Conservation (phyloP, 2,113 vertebrate genomes). For the Campylomormyrus numenius region DNA sequence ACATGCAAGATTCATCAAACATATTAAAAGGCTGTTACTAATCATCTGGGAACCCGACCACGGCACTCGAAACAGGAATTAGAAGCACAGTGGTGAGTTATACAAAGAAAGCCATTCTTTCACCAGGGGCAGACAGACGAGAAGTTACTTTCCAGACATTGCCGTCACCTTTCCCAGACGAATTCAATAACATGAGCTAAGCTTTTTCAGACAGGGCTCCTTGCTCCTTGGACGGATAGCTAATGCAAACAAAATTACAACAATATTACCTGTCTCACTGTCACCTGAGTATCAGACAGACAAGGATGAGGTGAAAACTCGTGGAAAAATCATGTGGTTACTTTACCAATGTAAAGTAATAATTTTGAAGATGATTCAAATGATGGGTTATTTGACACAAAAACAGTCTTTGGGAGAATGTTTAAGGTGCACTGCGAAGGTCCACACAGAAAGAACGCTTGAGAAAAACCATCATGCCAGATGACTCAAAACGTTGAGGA, state of each 20-base stretch:
- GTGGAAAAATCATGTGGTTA: neutral
- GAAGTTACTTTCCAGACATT: constrained; percentile 5
- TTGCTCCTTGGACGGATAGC: neutral
- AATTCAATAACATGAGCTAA: neutral
- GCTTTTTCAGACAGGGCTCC: neutral
- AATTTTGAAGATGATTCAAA: neutral
- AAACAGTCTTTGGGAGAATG: neutral
- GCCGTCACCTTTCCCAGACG: neutral
- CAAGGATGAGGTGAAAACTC: neutral
- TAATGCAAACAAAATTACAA: neutral
- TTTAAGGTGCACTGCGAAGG: neutral
- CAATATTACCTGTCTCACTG: neutral
- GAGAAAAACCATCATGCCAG: neutral
- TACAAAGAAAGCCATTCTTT: neutral
- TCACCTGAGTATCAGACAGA: neutral
- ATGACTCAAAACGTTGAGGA: neutral
- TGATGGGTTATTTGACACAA: neutral
- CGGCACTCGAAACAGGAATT: neutral
- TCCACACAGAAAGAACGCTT: neutral
- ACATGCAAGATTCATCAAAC: neutral
- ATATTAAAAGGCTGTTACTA: neutral
- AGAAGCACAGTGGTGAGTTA: neutral
- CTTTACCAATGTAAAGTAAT: neutral
- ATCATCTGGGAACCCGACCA: neutral
- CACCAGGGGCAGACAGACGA: neutral